These are phyloP conservation scores for Epizoanthus stellaris DNA, from an alignment of 92 coral and sea anemone species.

Conservation along the genomic window DNA sequence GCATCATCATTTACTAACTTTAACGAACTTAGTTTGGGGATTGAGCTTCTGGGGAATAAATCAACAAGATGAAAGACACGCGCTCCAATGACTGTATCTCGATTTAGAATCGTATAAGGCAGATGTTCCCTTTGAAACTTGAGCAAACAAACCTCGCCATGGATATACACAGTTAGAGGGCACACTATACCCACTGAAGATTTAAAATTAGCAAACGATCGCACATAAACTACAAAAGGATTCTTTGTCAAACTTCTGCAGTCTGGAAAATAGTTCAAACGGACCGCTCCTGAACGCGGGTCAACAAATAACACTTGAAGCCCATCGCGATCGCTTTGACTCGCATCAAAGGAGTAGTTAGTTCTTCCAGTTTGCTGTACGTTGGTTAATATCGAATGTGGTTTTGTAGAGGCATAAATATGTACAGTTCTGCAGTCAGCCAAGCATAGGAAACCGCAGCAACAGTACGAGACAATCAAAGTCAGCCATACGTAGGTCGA, in stretches of 20 bases:
- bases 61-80: constrained; percentile 60
- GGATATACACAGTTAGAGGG: constrained; percentile 46
- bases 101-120: constrained; percentile 46
- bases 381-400: constrained; percentile 66
- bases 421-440: constrained; percentile 69
- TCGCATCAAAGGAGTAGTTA: constrained; percentile 50
- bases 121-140: constrained; percentile 61
- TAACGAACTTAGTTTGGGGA: constrained; percentile 50
- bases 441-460: constrained; percentile 37
- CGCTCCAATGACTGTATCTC: constrained; percentile 63
- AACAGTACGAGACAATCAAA: constrained; percentile 33
- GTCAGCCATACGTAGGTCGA: constrained; percentile 32
- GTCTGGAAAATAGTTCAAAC: constrained; percentile 65
- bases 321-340: constrained; percentile 44
- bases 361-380: constrained; percentile 66
- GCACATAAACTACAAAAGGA: constrained; percentile 63
- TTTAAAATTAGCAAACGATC: constrained; percentile 60
- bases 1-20: constrained; percentile 53
- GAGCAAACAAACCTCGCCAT: constrained; percentile 64
- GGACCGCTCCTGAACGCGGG: constrained; percentile 71
- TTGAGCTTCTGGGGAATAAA: constrained; percentile 42
- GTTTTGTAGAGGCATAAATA: constrained; percentile 75
- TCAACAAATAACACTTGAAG: constrained; percentile 70
- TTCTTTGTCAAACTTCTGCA: constrained; percentile 68
- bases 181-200: constrained; percentile 48